phyloP scores from a whole-genome alignment of 2,113 vertebrate genomes.

The Eublepharis macularius region DNA sequence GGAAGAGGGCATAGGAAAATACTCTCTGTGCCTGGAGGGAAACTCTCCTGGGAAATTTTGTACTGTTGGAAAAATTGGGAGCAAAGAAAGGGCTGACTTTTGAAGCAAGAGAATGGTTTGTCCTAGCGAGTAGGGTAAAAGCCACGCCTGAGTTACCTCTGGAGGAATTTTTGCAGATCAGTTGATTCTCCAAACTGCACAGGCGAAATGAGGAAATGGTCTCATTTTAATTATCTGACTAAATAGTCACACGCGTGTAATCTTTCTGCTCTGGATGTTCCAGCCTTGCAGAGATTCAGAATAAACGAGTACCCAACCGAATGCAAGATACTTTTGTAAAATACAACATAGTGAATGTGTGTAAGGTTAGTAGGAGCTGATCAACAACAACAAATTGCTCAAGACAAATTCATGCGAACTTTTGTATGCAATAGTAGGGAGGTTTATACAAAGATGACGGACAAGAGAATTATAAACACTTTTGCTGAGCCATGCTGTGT shows the following conservation, averaged over 20 bases:
- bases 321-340: not conserved
- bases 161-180: not conserved
- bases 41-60: too few species aligned
- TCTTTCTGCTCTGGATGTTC: not conserved
- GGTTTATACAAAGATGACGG: slow-evolving; percentile 3
- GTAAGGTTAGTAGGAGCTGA: rapidly evolving
- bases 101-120: not conserved
- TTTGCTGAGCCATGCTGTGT: slow-evolving; percentile 35
- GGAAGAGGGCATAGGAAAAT: not conserved
- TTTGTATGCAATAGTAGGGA: slow-evolving; percentile 28
- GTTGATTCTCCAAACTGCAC: not conserved
- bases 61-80: not conserved
- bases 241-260: not conserved
- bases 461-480: slow-evolving; percentile 47
- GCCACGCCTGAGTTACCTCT: not conserved
- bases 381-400: not conserved
- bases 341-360: not conserved
- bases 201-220: not conserved
- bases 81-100: not conserved
- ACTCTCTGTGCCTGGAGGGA: not conserved
- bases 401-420: not conserved
- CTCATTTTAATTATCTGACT: not conserved
- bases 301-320: not conserved
- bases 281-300: not conserved
- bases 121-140: not conserved